These are phyloP conservation scores for Holothuria leucospilota DNA, from an alignment of 53 echinoderm and acorn worm species.

Conservation along the genomic window DNA sequence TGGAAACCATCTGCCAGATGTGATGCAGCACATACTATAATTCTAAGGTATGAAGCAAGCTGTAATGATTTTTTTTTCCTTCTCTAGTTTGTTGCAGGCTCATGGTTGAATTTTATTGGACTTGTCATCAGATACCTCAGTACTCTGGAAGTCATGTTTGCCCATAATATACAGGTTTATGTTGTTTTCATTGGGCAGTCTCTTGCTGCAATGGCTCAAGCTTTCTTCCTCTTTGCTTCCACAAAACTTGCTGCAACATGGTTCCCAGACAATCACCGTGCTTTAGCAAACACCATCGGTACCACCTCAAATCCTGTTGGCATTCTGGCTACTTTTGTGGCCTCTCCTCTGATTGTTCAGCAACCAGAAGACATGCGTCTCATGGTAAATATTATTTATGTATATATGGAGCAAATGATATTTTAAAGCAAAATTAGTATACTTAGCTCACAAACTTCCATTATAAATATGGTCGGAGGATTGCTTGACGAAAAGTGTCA, in stretches of 20 bases:
- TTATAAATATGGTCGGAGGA: too few relatives aligned
- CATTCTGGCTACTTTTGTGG: conserved; percentile 73
- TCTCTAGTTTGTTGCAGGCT: conserved; percentile 81
- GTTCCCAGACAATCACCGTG: conserved; percentile 92
- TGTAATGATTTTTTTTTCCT: background rate
- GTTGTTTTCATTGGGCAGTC: conserved; percentile 81
- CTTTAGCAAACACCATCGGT: conserved; percentile 88
- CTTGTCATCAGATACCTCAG: conserved; percentile 75
- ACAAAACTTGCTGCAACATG: conserved; percentile 96
- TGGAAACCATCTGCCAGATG: too few relatives aligned
- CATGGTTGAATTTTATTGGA: conserved; percentile 77
- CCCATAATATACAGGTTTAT: conserved; percentile 30
- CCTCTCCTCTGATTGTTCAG: conserved; percentile 67
- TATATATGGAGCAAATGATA: too few relatives aligned
- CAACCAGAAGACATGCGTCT: conserved; percentile 54
- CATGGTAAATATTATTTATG: conserved; percentile 58
- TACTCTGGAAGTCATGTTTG: conserved; percentile 52
- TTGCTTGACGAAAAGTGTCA: too few relatives aligned
- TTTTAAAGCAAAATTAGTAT: too few relatives aligned
- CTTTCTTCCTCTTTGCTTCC: conserved; percentile 89
- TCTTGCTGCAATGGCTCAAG: conserved; percentile 81
- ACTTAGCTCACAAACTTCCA: too few relatives aligned
- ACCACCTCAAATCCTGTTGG: conserved; percentile 91
- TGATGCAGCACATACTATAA: too few relatives aligned
- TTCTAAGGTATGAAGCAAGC: too few relatives aligned